Evolutionary conservation across 2,888 invertebrate species (phyloP), one percentile per base, ranked within the genome.

Genomic region (Ennomos erosarius): DNA sequence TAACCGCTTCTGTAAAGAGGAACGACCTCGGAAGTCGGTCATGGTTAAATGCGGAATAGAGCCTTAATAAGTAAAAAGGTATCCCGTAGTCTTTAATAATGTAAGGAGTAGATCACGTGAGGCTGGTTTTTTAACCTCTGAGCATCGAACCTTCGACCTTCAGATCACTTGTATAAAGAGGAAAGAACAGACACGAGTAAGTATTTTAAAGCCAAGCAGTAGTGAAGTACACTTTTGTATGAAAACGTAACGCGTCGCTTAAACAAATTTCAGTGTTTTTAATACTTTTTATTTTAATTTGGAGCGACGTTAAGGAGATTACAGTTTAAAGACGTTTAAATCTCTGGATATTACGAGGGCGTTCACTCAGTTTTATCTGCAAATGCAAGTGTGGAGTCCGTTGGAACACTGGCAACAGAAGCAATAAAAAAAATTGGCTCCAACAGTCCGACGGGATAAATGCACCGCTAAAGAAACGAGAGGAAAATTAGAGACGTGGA

Each of bases 251-350:
- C 3, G 26, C 26, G 26, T 26, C 4, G 26, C 26, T 26, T 26
- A 26, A 26, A 4, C 26, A n/a, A n/a, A n/a, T 35, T 36, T 11
- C 12, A 49, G 35, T 16, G 10, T 16, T 58, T 48, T 45, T 53
- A 39, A 59, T 40, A 59, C 11, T 49, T 61, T 63, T 49, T 56
- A 53, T 64, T 67, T 61, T 62, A 67, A 65, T 61, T 50, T 58
- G 42, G 53, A 49, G 47, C 40, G 54, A 61, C 52, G 53, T 64
- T 62, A 9, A 44, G 36, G 46, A 55, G 65, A 63, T 67, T 59
- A 58, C 59, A 45, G 55, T 62, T 65, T 63, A 64, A 64, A 63
- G 59, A 65, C 63, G 59, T 49, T 52, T 52, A 63, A 65, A 67
- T 65, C 67, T 61, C 56, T 46, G 56, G 51, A 48, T 62, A 60